Conservation (phyloP, 2,888 invertebrate genomes). For the Hydrotaea cyrtoneurina region DNA sequence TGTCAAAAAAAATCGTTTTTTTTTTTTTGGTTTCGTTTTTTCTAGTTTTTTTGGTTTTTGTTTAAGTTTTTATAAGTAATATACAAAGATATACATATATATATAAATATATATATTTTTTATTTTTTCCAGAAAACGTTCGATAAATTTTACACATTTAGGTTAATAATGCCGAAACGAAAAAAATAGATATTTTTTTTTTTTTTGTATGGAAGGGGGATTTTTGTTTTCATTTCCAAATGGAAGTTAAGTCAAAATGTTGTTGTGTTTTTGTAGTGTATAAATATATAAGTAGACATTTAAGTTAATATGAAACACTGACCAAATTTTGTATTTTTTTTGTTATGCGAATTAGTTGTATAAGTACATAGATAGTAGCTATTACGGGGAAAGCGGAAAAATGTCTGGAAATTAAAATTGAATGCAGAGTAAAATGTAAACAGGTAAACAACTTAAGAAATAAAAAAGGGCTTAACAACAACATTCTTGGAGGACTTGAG, state of each 20-base stretch:
- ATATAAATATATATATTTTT: slow-evolving; percentile 29
- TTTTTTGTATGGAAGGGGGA: neutral
- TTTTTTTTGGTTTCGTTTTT: slow-evolving; percentile 8
- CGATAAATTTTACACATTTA: slow-evolving; percentile 49
- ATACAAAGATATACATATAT: slow-evolving; percentile 59
- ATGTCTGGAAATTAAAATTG: too few relatives aligned
- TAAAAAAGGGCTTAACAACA: too few relatives aligned
- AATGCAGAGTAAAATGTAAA: too few relatives aligned
- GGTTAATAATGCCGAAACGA: slow-evolving; percentile 1
- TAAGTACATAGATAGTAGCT: neutral
- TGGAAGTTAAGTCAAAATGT: slow-evolving; percentile 10
- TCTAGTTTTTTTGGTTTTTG: slow-evolving; percentile 1
- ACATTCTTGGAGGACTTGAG: too few relatives aligned
- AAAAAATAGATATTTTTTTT: neutral
- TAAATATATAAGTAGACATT: slow-evolving; percentile 55
- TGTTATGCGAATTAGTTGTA: neutral
- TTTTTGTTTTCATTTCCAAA: slow-evolving; percentile 5
- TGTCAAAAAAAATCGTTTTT: too few relatives aligned
- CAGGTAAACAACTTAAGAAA: too few relatives aligned
- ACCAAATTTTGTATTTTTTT: slow-evolving; percentile 7
- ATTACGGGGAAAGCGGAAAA: too few relatives aligned
- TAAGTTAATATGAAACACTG: slow-evolving; percentile 40
- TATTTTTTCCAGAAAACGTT: slow-evolving; percentile 10
- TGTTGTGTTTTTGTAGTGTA: neutral
- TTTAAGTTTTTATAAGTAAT: slow-evolving; percentile 44